Conservation (phyloP, 2,113 vertebrate species). For the Oriolus oriolus region DNA sequence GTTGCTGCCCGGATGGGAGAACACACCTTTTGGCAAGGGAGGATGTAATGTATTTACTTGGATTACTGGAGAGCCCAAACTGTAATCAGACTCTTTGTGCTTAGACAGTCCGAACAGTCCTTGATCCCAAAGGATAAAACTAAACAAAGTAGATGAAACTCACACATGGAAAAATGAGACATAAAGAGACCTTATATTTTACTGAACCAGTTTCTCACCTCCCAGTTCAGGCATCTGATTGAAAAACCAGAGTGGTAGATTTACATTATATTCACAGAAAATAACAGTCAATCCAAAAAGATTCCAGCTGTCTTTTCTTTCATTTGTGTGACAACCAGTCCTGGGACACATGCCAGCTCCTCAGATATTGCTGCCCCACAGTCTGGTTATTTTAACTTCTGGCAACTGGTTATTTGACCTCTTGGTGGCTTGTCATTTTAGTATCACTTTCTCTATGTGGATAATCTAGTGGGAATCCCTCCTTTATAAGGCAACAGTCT, state of each 20-base stretch:
- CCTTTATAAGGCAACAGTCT: constrained; percentile 11
- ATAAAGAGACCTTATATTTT: not conserved
- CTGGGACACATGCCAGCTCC: constrained; percentile 59
- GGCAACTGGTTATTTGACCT: constrained; percentile 68
- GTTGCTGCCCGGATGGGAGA: not conserved
- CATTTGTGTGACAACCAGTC: constrained; percentile 41
- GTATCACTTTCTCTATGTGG: constrained; percentile 30
- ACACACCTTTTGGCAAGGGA: not conserved
- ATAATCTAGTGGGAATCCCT: constrained; percentile 31
- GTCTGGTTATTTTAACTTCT: constrained; percentile 60
- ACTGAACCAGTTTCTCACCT: not conserved
- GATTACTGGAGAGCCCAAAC: not conserved
- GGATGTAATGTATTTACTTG: not conserved
- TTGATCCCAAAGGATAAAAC: constrained; percentile 9
- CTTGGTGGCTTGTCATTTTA: constrained; percentile 53
- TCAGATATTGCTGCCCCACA: constrained; percentile 52
- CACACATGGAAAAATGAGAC: not conserved
- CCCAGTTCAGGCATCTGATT: not conserved
- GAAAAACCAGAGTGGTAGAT: constrained; percentile 3
- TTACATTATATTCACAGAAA: constrained; percentile 30
- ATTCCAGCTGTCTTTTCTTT: constrained; percentile 26
- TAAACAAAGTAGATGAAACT: constrained; percentile 7
- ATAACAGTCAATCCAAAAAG: constrained; percentile 32
- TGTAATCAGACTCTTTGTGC: not conserved
- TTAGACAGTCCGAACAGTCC: not conserved